phyloP scores from a whole-genome alignment of 2,113 vertebrate species.

The Arvicanthis niloticus region DNA sequence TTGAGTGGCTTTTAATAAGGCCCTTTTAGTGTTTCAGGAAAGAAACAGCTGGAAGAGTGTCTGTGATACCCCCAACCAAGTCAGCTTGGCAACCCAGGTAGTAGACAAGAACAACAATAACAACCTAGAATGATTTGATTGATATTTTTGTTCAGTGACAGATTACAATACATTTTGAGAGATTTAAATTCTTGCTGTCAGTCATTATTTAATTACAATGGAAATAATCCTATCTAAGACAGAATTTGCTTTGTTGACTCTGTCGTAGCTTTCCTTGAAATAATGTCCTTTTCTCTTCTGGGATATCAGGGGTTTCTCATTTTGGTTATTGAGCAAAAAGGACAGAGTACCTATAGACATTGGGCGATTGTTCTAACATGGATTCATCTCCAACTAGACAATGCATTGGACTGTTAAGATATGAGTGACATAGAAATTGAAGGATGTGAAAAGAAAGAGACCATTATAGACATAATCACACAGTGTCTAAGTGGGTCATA shows the following conservation, averaged over 20 bases:
- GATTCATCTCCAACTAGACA: background rate
- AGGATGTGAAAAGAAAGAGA: background rate
- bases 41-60: background rate
- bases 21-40: constrained; percentile 34
- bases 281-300: constrained; percentile 6
- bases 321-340: background rate
- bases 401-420: background rate
- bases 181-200: background rate
- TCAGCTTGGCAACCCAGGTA: background rate
- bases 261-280: background rate
- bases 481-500: background rate
- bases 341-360: background rate
- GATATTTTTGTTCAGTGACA: background rate
- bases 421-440: background rate
- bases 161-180: background rate
- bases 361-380: constrained; percentile 12
- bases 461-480: background rate
- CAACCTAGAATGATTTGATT: background rate
- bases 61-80: background rate
- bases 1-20: constrained; percentile 46
- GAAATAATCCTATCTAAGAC: constrained; percentile 27
- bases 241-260: background rate
- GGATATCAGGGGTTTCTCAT: background rate
- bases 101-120: background rate
- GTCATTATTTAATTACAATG: constrained; percentile 20